These are phyloP conservation scores for Amazona finschi DNA, from an alignment of 2,797 vertebrate species.

Conservation along the genomic window DNA sequence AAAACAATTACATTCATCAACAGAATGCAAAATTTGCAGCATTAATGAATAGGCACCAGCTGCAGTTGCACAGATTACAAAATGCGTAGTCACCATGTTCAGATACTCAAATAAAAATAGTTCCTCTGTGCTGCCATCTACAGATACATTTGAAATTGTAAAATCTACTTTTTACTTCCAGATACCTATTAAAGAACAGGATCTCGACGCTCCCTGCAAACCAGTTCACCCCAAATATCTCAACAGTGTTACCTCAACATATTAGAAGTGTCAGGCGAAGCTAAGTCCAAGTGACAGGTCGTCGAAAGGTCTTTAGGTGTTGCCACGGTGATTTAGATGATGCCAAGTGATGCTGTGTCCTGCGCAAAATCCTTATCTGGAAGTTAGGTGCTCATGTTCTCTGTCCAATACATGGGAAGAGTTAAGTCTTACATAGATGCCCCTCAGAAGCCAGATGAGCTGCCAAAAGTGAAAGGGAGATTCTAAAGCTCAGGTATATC, in stretches of 20 bases:
- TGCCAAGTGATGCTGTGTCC: not conserved
- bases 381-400: not conserved
- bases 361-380: not conserved
- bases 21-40: not conserved
- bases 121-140: conserved; percentile 56
- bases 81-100: not conserved
- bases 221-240: not conserved
- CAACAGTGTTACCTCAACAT: not conserved
- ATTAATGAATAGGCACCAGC: not conserved
- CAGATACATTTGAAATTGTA: not conserved
- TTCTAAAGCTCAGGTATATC: not conserved
- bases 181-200: fast-evolving
- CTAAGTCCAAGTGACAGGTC: not conserved
- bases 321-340: not conserved
- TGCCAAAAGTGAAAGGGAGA: not conserved
- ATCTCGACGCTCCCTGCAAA: not conserved
- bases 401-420: not conserved
- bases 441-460: not conserved
- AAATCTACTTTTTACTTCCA: not conserved
- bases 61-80: not conserved
- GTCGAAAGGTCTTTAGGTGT: not conserved
- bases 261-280: not conserved
- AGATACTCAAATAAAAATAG: not conserved
- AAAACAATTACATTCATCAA: not conserved
- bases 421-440: fast-evolving